phyloP scores from a whole-genome alignment of 53 echinoderm and acorn worm genomes.

The Paracentrotus lividus region DNA sequence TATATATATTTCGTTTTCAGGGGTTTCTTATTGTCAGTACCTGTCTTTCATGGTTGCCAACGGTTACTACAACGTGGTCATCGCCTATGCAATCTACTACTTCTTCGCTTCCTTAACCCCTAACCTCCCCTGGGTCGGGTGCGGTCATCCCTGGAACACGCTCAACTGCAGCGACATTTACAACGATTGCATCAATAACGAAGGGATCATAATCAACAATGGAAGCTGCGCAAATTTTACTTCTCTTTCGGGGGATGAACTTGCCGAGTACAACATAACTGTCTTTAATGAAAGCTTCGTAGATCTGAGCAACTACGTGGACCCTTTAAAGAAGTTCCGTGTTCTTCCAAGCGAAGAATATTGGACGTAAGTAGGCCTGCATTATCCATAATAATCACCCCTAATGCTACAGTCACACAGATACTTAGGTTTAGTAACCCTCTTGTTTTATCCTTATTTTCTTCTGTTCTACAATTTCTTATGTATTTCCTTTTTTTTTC shows the following conservation, averaged over 20 bases:
- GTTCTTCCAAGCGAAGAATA: slow-evolving; percentile 71
- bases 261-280: slow-evolving; percentile 56
- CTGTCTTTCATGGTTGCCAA: slow-evolving; percentile 14
- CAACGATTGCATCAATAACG: slow-evolving; percentile 53
- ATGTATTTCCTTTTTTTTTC: too few relatives aligned
- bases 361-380: slow-evolving; percentile 77
- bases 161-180: slow-evolving; percentile 66
- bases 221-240: slow-evolving; percentile 54
- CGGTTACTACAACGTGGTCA: slow-evolving; percentile 72
- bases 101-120: slow-evolving; percentile 71
- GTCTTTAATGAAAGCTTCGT: neutral
- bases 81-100: slow-evolving; percentile 73
- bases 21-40: slow-evolving; percentile 63
- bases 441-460: too few relatives aligned
- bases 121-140: slow-evolving; percentile 72
- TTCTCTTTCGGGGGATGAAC: slow-evolving; percentile 13
- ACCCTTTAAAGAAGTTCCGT: slow-evolving; percentile 55
- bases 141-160: slow-evolving; percentile 73
- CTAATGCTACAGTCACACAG: too few relatives aligned
- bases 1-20: slow-evolving; percentile 5
- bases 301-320: slow-evolving; percentile 67
- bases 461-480: too few relatives aligned
- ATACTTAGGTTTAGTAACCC: too few relatives aligned
- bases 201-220: slow-evolving; percentile 50
- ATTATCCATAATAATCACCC: too few relatives aligned